phyloP scores from a whole-genome alignment of 37 sponge, comb jelly and placozoan genomes.

The Mnemiopsis leidyi region DNA sequence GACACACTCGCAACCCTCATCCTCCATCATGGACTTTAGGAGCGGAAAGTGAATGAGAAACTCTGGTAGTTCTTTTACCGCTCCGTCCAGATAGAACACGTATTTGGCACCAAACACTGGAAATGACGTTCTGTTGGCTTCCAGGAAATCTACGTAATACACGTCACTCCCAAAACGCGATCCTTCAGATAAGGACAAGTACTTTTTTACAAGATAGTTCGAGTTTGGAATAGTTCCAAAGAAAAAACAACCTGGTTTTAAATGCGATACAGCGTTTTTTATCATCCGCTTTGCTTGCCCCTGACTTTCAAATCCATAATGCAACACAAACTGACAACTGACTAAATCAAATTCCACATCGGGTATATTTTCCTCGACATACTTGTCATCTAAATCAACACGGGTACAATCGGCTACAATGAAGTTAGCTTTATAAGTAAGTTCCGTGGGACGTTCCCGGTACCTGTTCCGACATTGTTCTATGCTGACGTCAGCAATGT shows the following conservation, averaged over 20 bases:
- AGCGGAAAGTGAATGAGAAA: slow-evolving; percentile 94
- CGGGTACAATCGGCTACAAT: slow-evolving; percentile 81
- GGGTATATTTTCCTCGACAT: slow-evolving; percentile 44
- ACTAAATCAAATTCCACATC: slow-evolving; percentile 78
- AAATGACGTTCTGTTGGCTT: slow-evolving; percentile 55
- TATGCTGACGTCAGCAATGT: slow-evolving; percentile 86
- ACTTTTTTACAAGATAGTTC: slow-evolving; percentile 82
- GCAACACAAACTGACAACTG: slow-evolving; percentile 96
- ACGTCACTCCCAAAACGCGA: slow-evolving; percentile 68
- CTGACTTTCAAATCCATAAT: slow-evolving; percentile 93
- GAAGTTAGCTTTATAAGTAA: slow-evolving; percentile 80
- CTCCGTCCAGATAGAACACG: slow-evolving; percentile 88
- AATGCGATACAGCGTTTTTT: slow-evolving; percentile 84
- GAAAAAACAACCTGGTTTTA: slow-evolving; percentile 92
- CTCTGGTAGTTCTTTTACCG: slow-evolving; percentile 87
- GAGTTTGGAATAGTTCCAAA: slow-evolving; percentile 93
- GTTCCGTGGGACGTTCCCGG: slow-evolving; percentile 10
- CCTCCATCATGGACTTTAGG: slow-evolving; percentile 65
- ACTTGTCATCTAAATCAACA: slow-evolving; percentile 69
- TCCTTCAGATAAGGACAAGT: background rate
- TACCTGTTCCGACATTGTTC: slow-evolving; percentile 72
- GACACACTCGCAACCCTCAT: slow-evolving; percentile 54
- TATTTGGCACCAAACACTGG: slow-evolving; percentile 93
- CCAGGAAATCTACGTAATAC: slow-evolving; percentile 66
- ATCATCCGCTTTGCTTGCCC: slow-evolving; percentile 89